Percentiles rank a stretch among this genome's conserved stretches.
These are phyloP conservation scores for Drosophila rufa DNA, from an alignment of 1,140 invertebrate genomes.

Conservation along the genomic window DNA sequence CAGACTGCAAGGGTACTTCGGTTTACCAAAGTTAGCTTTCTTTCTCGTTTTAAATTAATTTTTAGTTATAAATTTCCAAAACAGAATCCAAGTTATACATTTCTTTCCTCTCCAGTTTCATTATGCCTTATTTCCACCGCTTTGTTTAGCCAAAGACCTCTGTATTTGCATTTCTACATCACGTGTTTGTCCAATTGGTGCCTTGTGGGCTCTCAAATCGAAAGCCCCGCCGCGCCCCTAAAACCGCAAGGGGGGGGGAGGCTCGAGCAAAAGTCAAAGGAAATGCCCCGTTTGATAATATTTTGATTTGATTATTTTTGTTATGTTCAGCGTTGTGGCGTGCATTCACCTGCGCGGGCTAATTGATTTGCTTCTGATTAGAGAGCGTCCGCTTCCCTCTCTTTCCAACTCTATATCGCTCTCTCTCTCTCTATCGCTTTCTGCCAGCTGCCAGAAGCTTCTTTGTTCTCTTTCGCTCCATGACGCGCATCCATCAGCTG, in stretches of 20 bases:
- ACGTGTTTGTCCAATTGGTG: not conserved
- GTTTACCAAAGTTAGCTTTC: too few relatives aligned
- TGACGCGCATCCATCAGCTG: conserved; percentile 59
- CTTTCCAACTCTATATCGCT: conserved; percentile 15
- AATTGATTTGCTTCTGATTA: conserved; percentile 75
- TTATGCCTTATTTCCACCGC: too few relatives aligned
- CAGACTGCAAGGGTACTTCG: too few relatives aligned
- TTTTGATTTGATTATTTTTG: conserved; percentile 19
- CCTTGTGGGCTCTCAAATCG: not conserved
- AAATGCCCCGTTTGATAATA: conserved; percentile 33
- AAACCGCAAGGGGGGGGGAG: not conserved
- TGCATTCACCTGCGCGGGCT: conserved; percentile 59
- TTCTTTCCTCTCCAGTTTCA: too few relatives aligned
- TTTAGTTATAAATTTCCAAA: too few relatives aligned
- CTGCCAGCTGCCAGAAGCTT: conserved; percentile 1
- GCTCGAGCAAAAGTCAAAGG: conserved; percentile 11
- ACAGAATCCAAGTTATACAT: too few relatives aligned
- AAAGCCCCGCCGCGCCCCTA: not conserved
- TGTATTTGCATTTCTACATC: not conserved
- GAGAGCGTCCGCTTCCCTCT: conserved; percentile 32
- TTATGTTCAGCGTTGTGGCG: conserved; percentile 19
- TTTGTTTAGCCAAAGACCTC: too few relatives aligned
- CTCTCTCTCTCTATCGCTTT: too few relatives aligned
- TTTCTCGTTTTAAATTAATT: too few relatives aligned
- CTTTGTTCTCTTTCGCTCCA: conserved; percentile 57